A percentile compares a stretch with the other conserved stretches of the same genome.
phyloP scores from a whole-genome alignment of 2,797 vertebrate genomes.

The Cheirogaleus major region DNA sequence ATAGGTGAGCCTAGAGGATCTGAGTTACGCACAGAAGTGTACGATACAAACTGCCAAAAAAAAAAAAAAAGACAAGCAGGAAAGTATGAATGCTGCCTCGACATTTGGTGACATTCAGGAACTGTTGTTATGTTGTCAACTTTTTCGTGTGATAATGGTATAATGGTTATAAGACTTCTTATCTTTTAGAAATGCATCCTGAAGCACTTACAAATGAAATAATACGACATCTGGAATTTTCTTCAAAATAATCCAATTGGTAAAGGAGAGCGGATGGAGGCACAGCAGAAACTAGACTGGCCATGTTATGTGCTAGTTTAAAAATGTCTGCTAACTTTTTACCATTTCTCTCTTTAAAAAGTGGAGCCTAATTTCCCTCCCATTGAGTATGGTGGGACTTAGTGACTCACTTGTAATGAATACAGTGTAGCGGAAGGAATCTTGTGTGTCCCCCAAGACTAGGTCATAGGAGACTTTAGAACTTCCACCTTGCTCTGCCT shows the following conservation, averaged over 20 bases:
- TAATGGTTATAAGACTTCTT: not conserved
- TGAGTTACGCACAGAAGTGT: not conserved
- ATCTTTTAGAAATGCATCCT: conserved; percentile 1
- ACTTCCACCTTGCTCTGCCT: not conserved
- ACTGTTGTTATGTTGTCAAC: not conserved
- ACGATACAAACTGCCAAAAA: not conserved
- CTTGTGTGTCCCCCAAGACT: not conserved
- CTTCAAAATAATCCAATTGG: not conserved
- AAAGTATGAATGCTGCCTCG: not conserved
- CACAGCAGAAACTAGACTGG: not conserved
- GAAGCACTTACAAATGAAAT: not conserved
- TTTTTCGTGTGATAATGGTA: conserved; percentile 5
- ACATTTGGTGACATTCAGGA: not conserved
- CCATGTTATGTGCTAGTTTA: not conserved
- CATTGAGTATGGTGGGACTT: not conserved
- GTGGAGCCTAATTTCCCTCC: not conserved
- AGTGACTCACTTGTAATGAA: not conserved
- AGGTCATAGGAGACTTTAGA: not conserved
- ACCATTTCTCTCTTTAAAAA: not conserved
- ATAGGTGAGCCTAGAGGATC: not conserved
- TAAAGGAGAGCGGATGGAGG: not conserved
- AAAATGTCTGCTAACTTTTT: not conserved
- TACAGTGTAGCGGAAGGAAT: not conserved
- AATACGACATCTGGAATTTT: conserved; percentile 8
- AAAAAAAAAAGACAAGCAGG: not conserved